Evolutionary conservation across 2,797 vertebrate species (phyloP).

Genomic region (Chlorospingus semifuscus): DNA sequence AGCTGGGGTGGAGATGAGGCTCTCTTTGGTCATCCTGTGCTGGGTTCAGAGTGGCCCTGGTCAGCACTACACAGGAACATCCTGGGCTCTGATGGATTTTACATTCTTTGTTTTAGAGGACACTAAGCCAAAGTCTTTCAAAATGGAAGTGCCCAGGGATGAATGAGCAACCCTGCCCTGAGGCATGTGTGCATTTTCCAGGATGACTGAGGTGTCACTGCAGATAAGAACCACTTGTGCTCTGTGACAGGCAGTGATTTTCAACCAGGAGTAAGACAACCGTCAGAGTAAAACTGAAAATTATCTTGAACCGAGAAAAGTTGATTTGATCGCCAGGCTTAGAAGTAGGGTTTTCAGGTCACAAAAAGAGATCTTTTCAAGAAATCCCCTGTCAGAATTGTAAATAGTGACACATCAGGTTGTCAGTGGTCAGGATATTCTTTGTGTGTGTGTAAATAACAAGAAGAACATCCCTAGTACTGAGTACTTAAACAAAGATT

Average conservation of each 20-base stretch:
- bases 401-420: not conserved
- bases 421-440: not conserved
- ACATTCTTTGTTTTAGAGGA: not conserved
- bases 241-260: not conserved
- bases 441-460: not conserved
- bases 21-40: not conserved
- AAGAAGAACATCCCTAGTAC: not conserved
- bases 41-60: not conserved
- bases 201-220: not conserved
- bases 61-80: not conserved
- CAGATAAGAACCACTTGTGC: not conserved
- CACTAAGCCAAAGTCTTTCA: not conserved
- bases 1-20: not conserved
- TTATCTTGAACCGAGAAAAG: not conserved
- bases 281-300: not conserved
- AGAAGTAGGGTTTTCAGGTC: not conserved
- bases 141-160: not conserved
- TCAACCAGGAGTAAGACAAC: not conserved
- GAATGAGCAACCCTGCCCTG: not conserved
- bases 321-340: not conserved
- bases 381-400: not conserved
- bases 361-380: not conserved
- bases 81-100: not conserved
- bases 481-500: not conserved
- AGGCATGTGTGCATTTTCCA: not conserved